These are phyloP conservation scores for Calcarius lapponicus DNA, from an alignment of 2,797 vertebrate species.

Conservation along the genomic window DNA sequence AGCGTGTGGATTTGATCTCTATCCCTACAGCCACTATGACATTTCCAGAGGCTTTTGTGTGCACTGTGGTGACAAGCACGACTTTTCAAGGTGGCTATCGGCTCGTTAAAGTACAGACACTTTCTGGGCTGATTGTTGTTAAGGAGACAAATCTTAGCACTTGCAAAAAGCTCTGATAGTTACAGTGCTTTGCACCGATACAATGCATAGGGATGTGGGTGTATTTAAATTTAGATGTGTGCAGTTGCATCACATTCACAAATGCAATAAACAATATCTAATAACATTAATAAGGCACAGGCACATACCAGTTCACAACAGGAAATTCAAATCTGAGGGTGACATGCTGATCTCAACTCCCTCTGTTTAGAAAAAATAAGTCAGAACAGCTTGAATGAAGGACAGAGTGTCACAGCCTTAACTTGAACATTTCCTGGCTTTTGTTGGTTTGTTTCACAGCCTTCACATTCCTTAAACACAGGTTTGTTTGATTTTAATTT, in stretches of 20 bases:
- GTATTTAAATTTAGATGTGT: constrained; percentile 45
- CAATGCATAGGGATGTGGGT: constrained; percentile 19
- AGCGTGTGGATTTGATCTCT: constrained; percentile 22
- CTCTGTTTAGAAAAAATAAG: constrained; percentile 64
- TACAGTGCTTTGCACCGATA: not conserved
- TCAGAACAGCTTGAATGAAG: constrained; percentile 70
- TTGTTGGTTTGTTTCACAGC: constrained; percentile 72
- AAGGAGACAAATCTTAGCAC: constrained; percentile 39
- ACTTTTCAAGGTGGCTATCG: constrained; percentile 16
- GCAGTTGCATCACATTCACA: constrained; percentile 11
- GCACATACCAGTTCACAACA: constrained; percentile 63
- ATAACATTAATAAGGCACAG: constrained; percentile 59
- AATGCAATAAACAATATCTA: constrained; percentile 62
- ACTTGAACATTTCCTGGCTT: constrained; percentile 70
- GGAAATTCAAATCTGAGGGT: constrained; percentile 67
- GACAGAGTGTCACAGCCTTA: constrained; percentile 68
- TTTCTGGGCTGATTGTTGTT: constrained; percentile 54
- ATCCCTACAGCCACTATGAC: constrained; percentile 14
- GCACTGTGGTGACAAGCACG: constrained; percentile 12
- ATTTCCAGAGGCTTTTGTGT: constrained; percentile 39
- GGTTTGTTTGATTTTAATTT: constrained; percentile 74
- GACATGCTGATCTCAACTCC: constrained; percentile 57
- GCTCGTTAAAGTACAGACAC: constrained; percentile 39
- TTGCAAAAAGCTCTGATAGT: constrained; percentile 20
- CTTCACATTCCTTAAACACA: constrained; percentile 71